Percentiles rank a stretch among this genome's conserved stretches.
These are phyloP conservation scores for Cybosia mesomella DNA, from an alignment of 2,888 invertebrate genomes.

Conservation along the genomic window DNA sequence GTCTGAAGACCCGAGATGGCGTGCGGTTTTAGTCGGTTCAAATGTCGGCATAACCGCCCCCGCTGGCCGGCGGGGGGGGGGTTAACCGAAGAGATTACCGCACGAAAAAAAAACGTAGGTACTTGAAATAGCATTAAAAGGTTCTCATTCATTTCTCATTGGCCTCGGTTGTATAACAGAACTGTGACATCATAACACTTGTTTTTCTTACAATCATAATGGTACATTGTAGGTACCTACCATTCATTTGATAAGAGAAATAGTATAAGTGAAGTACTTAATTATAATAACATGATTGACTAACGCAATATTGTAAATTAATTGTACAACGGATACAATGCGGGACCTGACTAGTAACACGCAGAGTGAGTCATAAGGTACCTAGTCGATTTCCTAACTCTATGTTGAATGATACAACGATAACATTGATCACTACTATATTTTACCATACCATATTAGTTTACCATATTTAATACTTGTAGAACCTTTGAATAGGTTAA, in stretches of 20 bases:
- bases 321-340: constrained; percentile 6
- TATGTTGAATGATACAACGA: constrained; percentile 22
- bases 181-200: not conserved
- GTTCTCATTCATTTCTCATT: not conserved
- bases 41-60: too few relatives aligned
- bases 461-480: not conserved
- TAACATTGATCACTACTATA: not conserved
- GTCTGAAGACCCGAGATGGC: too few relatives aligned
- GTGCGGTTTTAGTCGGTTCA: too few relatives aligned
- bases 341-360: not conserved
- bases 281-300: constrained; percentile 12
- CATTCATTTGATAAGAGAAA: constrained; percentile 11
- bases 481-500: not conserved
- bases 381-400: constrained; percentile 29
- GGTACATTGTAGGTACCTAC: not conserved
- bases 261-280: not conserved
- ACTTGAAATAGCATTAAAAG: too few relatives aligned
- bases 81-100: too few relatives aligned
- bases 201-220: not conserved
- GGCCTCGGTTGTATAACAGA: not conserved
- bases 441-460: too few relatives aligned
- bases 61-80: too few relatives aligned
- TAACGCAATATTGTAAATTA: constrained; percentile 2
- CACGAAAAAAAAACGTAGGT: too few relatives aligned
- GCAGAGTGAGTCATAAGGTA: constrained; percentile 31